phyloP scores from a whole-genome alignment of 2,888 invertebrate genomes.

The Sceliomorpha sp. region DNA sequence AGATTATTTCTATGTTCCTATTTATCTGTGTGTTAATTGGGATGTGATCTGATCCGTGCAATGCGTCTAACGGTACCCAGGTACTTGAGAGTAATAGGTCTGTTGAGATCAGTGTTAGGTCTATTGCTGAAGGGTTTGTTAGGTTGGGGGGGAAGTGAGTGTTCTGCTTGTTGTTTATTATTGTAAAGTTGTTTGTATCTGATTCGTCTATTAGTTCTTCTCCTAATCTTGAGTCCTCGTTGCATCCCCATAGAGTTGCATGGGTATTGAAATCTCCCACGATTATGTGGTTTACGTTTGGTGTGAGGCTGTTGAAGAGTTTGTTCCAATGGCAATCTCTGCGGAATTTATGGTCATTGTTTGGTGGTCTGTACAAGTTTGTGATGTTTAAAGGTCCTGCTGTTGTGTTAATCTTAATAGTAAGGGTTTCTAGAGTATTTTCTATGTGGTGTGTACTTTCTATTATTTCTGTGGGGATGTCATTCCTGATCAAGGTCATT shows the following conservation, averaged over 20 bases:
- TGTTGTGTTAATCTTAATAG: neutral
- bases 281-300: neutral
- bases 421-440: slow-evolving; percentile 4
- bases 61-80: neutral
- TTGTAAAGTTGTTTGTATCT: neutral
- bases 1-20: no score
- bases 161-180: neutral
- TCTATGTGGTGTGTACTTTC: slow-evolving; percentile 1
- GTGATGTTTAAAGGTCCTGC: neutral
- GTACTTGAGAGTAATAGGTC: neutral
- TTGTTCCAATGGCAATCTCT: slow-evolving; percentile 5
- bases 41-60: neutral
- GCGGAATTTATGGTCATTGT: neutral
- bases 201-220: neutral
- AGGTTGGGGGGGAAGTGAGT: neutral
- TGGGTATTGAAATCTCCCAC: slow-evolving; percentile 9
- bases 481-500: neutral
- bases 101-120: neutral
- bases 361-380: slow-evolving; percentile 6
- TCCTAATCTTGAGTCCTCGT: neutral
- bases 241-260: slow-evolving; percentile 2
- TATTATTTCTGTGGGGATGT: neutral
- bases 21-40: no score
- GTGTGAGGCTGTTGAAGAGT: neutral
- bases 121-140: neutral